Conservation (phyloP, 2,797 vertebrate species). For the Ispidina lecontei region DNA sequence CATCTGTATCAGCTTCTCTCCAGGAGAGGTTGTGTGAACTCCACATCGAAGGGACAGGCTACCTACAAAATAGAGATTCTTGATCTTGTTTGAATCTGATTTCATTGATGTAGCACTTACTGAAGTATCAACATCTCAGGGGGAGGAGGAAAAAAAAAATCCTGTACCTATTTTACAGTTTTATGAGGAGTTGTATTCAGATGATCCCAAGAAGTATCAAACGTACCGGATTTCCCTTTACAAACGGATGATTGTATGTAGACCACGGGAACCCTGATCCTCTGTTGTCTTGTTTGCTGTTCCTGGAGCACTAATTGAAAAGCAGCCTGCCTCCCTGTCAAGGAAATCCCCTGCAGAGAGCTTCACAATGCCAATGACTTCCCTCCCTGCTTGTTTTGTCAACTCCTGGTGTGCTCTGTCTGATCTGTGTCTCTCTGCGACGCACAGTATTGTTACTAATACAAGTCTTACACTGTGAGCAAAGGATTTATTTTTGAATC, state of each 20-base stretch:
- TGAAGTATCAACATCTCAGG: constrained; percentile 20
- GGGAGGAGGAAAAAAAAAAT: constrained; percentile 59
- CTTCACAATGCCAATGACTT: constrained; percentile 43
- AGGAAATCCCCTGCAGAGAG: constrained; percentile 54
- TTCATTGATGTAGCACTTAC: constrained; percentile 28
- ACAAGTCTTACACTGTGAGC: constrained; percentile 69
- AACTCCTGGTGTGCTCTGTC: constrained; percentile 58
- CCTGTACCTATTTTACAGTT: constrained; percentile 86
- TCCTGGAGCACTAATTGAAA: constrained; percentile 75
- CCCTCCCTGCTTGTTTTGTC: constrained; percentile 72
- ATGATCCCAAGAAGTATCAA: constrained; percentile 91
- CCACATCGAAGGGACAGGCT: background rate
- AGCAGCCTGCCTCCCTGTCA: constrained; percentile 65
- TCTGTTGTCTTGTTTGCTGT: constrained; percentile 53
- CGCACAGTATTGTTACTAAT: constrained; percentile 79
- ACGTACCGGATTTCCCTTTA: constrained; percentile 94
- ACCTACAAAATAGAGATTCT: background rate
- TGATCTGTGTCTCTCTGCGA: constrained; percentile 50
- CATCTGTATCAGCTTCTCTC: background rate
- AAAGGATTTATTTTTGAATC: constrained; percentile 59
- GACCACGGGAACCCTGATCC: constrained; percentile 62
- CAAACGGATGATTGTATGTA: constrained; percentile 99
- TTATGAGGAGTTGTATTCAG: constrained; percentile 93
- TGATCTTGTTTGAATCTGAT: constrained; percentile 24
- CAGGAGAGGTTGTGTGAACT: background rate